Percentiles rank a stretch among this genome's conserved stretches.
Conservation (phyloP, 1,140 invertebrate genomes). For the Drosophila arawakana region DNA sequence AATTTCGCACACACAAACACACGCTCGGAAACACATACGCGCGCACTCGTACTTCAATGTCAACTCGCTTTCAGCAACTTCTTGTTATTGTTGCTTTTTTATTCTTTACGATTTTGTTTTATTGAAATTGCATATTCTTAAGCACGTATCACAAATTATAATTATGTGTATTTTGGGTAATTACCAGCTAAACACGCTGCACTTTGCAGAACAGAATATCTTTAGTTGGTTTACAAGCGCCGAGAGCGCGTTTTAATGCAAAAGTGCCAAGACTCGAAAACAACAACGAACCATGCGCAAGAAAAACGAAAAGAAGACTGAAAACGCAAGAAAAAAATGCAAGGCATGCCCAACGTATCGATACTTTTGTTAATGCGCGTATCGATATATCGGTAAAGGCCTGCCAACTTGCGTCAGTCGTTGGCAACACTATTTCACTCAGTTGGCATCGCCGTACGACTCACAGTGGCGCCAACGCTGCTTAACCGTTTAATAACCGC, state of each 20-base stretch:
- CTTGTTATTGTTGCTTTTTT: conserved; percentile 24
- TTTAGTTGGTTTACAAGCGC: conserved; percentile 48
- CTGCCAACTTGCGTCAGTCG: background rate
- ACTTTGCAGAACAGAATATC: conserved; percentile 46
- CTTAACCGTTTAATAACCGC: conserved; percentile 10
- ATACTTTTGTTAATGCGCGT: background rate
- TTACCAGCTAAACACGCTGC: conserved; percentile 55
- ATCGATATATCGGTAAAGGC: conserved; percentile 39
- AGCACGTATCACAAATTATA: conserved; percentile 37
- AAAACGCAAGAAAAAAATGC: conserved; percentile 38
- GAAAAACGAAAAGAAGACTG: conserved; percentile 54
- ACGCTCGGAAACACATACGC: conserved; percentile 39
- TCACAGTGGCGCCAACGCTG: background rate
- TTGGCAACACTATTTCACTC: conserved; percentile 1
- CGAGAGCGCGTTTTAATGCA: conserved; percentile 50
- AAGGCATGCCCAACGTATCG: conserved; percentile 22
- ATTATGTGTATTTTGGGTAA: conserved; percentile 30
- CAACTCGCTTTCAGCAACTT: conserved; percentile 60
- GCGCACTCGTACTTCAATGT: conserved; percentile 65
- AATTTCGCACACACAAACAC: conserved; percentile 65
- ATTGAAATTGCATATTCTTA: conserved; percentile 10
- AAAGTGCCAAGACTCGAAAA: conserved; percentile 44
- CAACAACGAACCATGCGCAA: conserved; percentile 42
- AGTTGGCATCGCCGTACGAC: conserved; percentile 7
- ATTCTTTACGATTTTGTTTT: conserved; percentile 10